phyloP scores from a whole-genome alignment of 2,888 invertebrate species.

The Hydropsyche betteni region DNA sequence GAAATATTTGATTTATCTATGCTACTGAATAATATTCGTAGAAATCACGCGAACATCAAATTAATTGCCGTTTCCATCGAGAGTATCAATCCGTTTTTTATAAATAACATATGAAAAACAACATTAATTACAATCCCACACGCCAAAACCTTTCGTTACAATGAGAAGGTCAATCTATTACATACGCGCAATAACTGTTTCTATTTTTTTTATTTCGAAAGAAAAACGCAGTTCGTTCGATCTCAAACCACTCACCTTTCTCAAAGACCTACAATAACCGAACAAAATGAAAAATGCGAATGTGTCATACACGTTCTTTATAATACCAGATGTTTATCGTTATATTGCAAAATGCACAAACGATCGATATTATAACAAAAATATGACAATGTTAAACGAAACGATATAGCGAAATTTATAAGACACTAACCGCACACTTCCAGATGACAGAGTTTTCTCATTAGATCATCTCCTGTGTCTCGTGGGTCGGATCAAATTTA shows the following conservation, averaged over 20 bases:
- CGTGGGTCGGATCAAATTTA: conserved; percentile 14
- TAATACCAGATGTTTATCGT: neutral
- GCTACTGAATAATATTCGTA: neutral
- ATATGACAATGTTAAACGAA: neutral
- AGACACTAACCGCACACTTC: too few species aligned
- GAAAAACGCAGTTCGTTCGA: neutral
- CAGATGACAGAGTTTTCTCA: too few species aligned
- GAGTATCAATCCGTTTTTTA: neutral
- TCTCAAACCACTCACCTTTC: neutral
- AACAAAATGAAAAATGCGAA: conserved; percentile 18
- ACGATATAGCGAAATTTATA: neutral
- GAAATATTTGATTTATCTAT: neutral
- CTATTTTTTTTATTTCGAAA: conserved; percentile 12
- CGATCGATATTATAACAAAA: neutral
- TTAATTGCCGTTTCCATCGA: neutral
- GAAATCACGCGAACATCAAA: conserved; percentile 24
- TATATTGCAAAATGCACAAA: neutral
- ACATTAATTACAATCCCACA: conserved; percentile 13
- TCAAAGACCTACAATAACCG: conserved; percentile 5
- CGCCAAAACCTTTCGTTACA: conserved; percentile 16
- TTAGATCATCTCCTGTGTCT: conserved; percentile 8
- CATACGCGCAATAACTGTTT: conserved; percentile 16
- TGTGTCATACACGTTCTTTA: neutral
- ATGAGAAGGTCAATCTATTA: conserved; percentile 5
- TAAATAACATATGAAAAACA: conserved; percentile 8